Conservation (phyloP, 2,888 invertebrate species). For the Buathra laborator region DNA sequence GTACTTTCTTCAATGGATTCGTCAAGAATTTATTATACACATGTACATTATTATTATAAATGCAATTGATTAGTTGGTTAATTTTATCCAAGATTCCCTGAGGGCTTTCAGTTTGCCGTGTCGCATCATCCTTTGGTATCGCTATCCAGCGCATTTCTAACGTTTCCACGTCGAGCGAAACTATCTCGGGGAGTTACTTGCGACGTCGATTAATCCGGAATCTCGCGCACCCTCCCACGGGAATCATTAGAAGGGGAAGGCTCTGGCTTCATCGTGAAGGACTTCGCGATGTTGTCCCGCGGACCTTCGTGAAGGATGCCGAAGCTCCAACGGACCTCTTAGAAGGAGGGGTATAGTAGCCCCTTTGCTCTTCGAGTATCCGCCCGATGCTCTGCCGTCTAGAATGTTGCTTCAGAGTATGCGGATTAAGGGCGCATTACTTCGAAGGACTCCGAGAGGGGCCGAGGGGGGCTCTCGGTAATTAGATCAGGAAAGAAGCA, state of each 20-base stretch:
- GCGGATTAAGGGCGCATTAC: conserved; percentile 83
- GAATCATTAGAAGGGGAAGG: conserved; percentile 79
- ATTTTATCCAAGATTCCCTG: conserved; percentile 1
- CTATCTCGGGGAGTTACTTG: conserved; percentile 64
- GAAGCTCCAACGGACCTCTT: conserved; percentile 20
- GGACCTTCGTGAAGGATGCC: conserved; percentile 69
- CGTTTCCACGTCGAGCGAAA: conserved; percentile 68
- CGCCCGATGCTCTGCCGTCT: not conserved
- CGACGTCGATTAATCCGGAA: conserved; percentile 81
- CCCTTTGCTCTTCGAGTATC: conserved; percentile 36
- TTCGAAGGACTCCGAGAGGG: conserved; percentile 75
- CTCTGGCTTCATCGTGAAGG: conserved; percentile 57
- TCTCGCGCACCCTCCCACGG: conserved; percentile 80
- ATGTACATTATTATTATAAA: too few species aligned
- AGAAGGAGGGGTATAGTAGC: conserved; percentile 43
- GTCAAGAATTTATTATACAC: too few species aligned
- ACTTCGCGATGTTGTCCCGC: conserved; percentile 72
- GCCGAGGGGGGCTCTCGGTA: conserved; percentile 73
- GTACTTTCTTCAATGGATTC: not conserved
- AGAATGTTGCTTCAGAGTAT: conserved; percentile 65
- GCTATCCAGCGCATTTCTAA: conserved; percentile 43
- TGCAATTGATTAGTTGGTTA: not conserved
- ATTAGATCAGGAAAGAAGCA: conserved; percentile 84
- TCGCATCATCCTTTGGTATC: conserved; percentile 25
- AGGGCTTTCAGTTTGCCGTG: not conserved